Conservation (phyloP, 2,113 vertebrate species). For the Sinocyclocheilus rhinocerous region DNA sequence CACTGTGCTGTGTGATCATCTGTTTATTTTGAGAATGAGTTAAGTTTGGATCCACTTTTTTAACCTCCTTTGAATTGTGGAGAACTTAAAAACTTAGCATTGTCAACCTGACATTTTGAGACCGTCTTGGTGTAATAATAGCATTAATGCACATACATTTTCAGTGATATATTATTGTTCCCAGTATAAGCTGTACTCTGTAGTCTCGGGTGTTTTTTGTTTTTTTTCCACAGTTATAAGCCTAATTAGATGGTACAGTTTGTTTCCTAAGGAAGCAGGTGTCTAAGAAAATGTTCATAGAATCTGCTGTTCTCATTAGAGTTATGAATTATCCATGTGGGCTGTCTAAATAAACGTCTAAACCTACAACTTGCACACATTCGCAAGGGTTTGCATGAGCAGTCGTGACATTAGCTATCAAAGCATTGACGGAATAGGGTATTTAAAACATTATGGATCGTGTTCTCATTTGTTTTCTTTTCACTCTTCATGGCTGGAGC, state of each 20-base stretch:
- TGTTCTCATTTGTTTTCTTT: slow-evolving; percentile 42
- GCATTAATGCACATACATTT: background rate
- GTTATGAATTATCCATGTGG: no score
- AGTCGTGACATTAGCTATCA: slow-evolving; percentile 43
- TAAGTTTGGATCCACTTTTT: slow-evolving; percentile 9
- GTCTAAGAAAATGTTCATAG: no score
- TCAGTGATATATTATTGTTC: background rate
- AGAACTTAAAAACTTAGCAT: background rate
- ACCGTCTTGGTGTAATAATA: slow-evolving; percentile 28
- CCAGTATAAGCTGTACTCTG: background rate
- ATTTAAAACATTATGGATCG: slow-evolving; percentile 60
- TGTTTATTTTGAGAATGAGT: slow-evolving; percentile 13
- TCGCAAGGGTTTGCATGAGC: background rate
- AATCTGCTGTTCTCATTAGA: no score
- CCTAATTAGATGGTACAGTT: background rate
- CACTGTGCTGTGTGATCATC: background rate
- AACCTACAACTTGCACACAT: background rate
- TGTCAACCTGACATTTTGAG: slow-evolving; percentile 1
- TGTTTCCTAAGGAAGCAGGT: background rate
- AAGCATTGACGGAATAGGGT: slow-evolving; percentile 60
- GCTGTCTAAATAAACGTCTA: slow-evolving; percentile 11
- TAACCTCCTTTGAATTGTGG: background rate
- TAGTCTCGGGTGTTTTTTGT: background rate
- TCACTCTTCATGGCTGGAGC: slow-evolving; percentile 45
- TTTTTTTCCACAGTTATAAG: background rate